These are phyloP conservation scores for Drosophila trapezifrons DNA, from an alignment of 1,140 invertebrate species.

Conservation along the genomic window DNA sequence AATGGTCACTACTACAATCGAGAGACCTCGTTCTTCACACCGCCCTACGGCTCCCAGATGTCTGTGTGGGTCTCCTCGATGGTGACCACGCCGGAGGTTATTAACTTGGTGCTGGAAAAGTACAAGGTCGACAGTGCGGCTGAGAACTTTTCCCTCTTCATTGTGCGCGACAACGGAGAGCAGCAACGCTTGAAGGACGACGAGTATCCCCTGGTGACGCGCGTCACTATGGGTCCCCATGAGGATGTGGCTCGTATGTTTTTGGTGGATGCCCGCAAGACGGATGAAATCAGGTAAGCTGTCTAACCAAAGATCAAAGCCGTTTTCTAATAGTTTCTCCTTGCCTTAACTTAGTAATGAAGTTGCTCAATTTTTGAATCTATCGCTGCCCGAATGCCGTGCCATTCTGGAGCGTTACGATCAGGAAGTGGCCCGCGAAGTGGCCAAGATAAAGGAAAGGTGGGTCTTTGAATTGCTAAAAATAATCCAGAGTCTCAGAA, in stretches of 20 bases:
- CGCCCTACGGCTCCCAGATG: slow-evolving; percentile 93
- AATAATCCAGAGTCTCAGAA: slow-evolving; percentile 24
- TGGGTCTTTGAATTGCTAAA: slow-evolving; percentile 70
- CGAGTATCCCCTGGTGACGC: slow-evolving; percentile 91
- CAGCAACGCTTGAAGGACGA: slow-evolving; percentile 90
- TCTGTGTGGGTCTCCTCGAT: slow-evolving; percentile 93
- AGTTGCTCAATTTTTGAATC: slow-evolving; percentile 93
- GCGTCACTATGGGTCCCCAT: slow-evolving; percentile 92
- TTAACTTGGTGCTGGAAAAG: slow-evolving; percentile 93
- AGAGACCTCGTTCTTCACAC: slow-evolving; percentile 94
- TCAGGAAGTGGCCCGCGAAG: slow-evolving; percentile 90
- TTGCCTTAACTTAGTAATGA: slow-evolving; percentile 84
- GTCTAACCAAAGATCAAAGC: background rate
- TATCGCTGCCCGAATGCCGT: slow-evolving; percentile 91
- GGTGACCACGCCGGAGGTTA: slow-evolving; percentile 92
- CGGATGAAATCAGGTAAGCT: slow-evolving; percentile 88
- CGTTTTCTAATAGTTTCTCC: background rate
- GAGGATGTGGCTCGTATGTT: slow-evolving; percentile 93
- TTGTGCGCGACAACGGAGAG: slow-evolving; percentile 93
- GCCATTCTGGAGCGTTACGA: slow-evolving; percentile 92
- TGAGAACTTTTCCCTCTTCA: slow-evolving; percentile 92
- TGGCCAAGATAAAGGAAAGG: slow-evolving; percentile 89
- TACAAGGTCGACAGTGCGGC: slow-evolving; percentile 93
- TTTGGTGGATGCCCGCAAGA: slow-evolving; percentile 90
- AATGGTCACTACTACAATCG: slow-evolving; percentile 95